phyloP scores from a whole-genome alignment of 2,113 vertebrate genomes.

The Agapornis roseicollis region DNA sequence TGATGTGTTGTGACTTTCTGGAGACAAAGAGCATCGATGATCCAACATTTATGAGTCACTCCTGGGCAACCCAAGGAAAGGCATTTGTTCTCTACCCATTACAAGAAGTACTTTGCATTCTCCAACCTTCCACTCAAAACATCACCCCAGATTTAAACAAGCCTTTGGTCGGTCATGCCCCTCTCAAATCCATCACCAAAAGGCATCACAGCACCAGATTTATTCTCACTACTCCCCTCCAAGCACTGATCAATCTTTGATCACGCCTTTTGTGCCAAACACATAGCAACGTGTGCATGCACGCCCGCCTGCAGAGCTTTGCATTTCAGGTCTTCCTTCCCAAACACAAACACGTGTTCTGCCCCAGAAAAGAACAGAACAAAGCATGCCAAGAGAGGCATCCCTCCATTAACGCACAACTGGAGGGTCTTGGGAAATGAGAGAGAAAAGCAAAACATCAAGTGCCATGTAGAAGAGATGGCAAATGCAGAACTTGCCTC shows the following conservation, averaged over 20 bases:
- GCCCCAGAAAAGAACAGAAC: not conserved
- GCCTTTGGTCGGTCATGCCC: not conserved
- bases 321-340: not conserved
- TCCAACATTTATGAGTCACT: not conserved
- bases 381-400: not conserved
- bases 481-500: not conserved
- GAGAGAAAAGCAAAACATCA: not conserved
- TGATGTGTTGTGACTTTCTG: not conserved
- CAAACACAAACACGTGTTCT: not conserved
- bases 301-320: accelerated
- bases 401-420: not conserved
- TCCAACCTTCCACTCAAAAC: not conserved
- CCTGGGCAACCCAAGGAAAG: not conserved
- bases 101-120: not conserved
- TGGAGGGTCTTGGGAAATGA: not conserved
- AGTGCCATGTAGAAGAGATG: accelerated
- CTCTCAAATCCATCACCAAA: not conserved
- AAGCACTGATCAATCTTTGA: not conserved
- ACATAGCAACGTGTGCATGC: not conserved
- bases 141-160: not conserved
- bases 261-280: not conserved
- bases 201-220: not conserved
- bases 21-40: not conserved
- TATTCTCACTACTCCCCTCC: not conserved
- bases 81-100: not conserved